Base-by-base conservation (phyloP, 92 coral and sea anemone species). In the Parazoanthus swiftii region DNA sequence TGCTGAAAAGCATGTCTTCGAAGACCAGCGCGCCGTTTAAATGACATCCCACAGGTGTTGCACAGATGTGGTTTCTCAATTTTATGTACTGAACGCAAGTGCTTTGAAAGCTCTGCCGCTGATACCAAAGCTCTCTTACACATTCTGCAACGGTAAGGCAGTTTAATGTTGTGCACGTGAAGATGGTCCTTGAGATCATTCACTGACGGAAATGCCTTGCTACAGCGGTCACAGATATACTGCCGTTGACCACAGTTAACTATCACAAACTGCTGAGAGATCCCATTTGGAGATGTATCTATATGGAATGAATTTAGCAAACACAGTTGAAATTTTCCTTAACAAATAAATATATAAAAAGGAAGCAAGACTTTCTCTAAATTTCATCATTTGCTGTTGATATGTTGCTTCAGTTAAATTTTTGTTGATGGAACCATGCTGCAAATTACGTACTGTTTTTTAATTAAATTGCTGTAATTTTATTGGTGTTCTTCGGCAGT, bases 61-160 rank as follows among this genome's bases (percentile, higher is more conserved):
- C 86, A 82, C 4, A 36, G 38, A 6, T 82, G 86, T 13, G 86
- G 86, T 10, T 39, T 82, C 59, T 66, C 74, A 11, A 82, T 82
- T 6, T 68, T 44, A 67, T 82, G 86, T 35, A 39, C 54, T 13
- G 86, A 66, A 38, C 86, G 86, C 16, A 82, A 44, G 38, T 82
- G 86, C 37, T 38, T 82, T 3, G 75, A 65, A 23, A 82, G 86
- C 14, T 82, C 76, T 21, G 21, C 0, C 50, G 59, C 29, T 43
- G 86, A 82, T 37, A 68, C 5, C 51, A 82, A 65, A 9, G 86
- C 37, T 42, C 18, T 43, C 36, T 65, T 82, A 39, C 86, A 82
- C 14, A 66, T 43, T 42, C 44, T 82, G 38, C 86, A 82, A 25
- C 86, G 86, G 58, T 63, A 82, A 16, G 86, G 86, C 35, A 82